Conservation (phyloP, 2,797 vertebrate species). For the Micropoecilia bifurca region DNA sequence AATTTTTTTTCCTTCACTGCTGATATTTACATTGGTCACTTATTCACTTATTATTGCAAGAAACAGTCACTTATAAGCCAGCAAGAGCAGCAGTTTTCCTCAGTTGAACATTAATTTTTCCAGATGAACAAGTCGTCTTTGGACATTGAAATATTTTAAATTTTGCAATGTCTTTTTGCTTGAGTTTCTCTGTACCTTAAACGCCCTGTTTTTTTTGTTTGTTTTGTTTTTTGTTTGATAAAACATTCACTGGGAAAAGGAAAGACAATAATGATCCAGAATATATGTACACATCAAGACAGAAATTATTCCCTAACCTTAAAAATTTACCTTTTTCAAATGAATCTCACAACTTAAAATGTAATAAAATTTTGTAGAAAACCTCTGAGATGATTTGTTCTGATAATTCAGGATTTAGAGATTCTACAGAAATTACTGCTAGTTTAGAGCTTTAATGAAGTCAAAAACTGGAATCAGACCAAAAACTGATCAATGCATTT, state of each 20-base stretch:
- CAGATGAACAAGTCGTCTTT: background rate
- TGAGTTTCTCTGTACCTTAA: background rate
- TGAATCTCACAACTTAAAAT: background rate
- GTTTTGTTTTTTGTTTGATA: background rate
- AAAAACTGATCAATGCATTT: background rate
- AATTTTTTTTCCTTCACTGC: background rate
- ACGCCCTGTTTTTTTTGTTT: background rate
- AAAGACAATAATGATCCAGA: background rate
- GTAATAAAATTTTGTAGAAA: background rate
- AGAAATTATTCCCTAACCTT: background rate
- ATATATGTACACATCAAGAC: background rate
- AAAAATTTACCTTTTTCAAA: background rate
- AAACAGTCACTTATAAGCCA: conserved; percentile 38
- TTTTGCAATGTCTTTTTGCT: background rate
- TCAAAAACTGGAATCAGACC: background rate
- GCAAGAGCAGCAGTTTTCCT: conserved; percentile 6
- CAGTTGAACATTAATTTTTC: conserved; percentile 23
- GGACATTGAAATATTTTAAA: background rate
- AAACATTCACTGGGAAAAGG: background rate
- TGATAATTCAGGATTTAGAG: background rate
- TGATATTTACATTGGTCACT: background rate
- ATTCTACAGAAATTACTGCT: background rate
- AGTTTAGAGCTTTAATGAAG: background rate
- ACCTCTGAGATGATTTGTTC: background rate
- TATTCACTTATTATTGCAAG: conserved; percentile 46